These are phyloP conservation scores for Echinarachnius parma DNA, from an alignment of 53 echinoderm and acorn worm genomes.

Conservation along the genomic window DNA sequence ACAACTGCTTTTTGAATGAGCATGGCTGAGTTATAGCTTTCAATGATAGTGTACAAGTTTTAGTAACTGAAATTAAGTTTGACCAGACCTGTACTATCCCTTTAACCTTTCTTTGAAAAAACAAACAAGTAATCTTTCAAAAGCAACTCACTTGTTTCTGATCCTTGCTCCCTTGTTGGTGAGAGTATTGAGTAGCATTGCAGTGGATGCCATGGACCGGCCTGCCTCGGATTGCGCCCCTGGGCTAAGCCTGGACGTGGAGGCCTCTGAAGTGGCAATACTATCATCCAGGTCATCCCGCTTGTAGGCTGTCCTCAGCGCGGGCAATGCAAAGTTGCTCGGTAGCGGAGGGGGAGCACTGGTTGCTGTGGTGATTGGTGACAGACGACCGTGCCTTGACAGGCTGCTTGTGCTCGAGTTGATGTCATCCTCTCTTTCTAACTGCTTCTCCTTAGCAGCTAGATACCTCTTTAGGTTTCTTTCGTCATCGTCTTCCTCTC, in stretches of 20 bases:
- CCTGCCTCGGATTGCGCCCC: slow-evolving; percentile 14
- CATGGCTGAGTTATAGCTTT: no score
- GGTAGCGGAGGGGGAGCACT: slow-evolving; percentile 17
- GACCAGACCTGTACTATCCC: no score
- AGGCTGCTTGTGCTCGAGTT: slow-evolving; percentile 1
- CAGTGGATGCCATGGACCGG: slow-evolving; percentile 21
- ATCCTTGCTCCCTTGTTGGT: slow-evolving; percentile 32
- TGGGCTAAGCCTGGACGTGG: slow-evolving; percentile 4
- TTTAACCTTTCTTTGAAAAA: no score
- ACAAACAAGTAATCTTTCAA: neutral
- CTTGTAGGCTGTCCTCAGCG: slow-evolving; percentile 29
- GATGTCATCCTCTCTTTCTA: slow-evolving; percentile 3
- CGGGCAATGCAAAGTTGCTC: slow-evolving; percentile 15
- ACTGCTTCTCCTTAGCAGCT: neutral
- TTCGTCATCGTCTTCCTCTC: slow-evolving; percentile 9
- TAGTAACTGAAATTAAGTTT: no score
- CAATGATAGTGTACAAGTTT: no score
- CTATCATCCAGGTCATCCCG: slow-evolving; percentile 34
- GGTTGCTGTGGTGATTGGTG: slow-evolving; percentile 15
- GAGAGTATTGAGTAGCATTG: slow-evolving; percentile 6
- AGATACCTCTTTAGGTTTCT: slow-evolving; percentile 18
- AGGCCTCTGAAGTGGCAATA: slow-evolving; percentile 22
- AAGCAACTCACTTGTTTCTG: slow-evolving; percentile 9
- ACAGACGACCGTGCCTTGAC: slow-evolving; percentile 17
- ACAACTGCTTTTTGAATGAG: no score